phyloP scores from a whole-genome alignment of 1,140 invertebrate genomes.

The Rhyacophila brunnea region DNA sequence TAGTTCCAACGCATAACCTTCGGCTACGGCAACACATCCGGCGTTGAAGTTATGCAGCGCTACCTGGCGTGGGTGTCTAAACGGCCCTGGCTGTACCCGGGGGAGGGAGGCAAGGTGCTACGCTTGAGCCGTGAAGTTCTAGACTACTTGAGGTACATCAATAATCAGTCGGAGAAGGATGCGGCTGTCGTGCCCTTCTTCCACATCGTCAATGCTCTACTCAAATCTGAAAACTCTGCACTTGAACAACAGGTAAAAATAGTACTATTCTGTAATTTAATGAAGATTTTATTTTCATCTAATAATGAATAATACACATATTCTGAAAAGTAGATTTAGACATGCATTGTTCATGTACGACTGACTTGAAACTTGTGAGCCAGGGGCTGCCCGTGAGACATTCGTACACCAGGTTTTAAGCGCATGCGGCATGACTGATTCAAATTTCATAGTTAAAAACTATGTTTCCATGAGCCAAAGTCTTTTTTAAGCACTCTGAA shows the following conservation, averaged over 20 bases:
- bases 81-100: constrained; percentile 49
- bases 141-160: constrained; percentile 48
- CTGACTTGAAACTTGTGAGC: too few relatives aligned
- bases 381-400: too few relatives aligned
- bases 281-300: too few relatives aligned
- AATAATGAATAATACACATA: too few relatives aligned
- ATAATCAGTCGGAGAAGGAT: constrained; percentile 40
- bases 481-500: too few relatives aligned
- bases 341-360: too few relatives aligned
- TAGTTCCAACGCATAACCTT: constrained; percentile 57
- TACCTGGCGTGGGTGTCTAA: constrained; percentile 46
- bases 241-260: constrained; percentile 53
- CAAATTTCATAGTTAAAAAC: too few relatives aligned
- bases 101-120: constrained; percentile 58
- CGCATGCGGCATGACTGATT: too few relatives aligned
- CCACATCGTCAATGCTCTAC: constrained; percentile 52
- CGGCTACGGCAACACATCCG: constrained; percentile 55
- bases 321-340: too few relatives aligned
- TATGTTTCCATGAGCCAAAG: too few relatives aligned
- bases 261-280: too few relatives aligned
- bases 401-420: too few relatives aligned
- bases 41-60: constrained; percentile 44
- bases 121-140: constrained; percentile 52
- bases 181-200: constrained; percentile 48
- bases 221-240: constrained; percentile 50